Evolutionary conservation across 2,113 vertebrate species (phyloP).

Genomic region (Hyperopisus bebe): DNA sequence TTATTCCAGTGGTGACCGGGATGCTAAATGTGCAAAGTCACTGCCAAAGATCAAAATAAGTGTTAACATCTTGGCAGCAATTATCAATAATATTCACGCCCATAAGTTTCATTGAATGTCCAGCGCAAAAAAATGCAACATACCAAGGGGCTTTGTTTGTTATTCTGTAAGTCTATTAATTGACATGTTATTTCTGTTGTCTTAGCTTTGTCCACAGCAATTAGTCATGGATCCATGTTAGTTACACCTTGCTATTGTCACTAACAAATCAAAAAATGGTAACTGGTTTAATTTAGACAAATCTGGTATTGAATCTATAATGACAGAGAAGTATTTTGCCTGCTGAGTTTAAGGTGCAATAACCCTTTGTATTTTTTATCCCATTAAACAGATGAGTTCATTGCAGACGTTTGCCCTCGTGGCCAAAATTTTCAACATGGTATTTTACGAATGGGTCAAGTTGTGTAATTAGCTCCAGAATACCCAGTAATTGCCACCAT

Average conservation of each 20-base stretch:
- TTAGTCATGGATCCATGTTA: not conserved
- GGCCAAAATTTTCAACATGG: not conserved
- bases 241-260: not conserved
- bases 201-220: not conserved
- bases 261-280: not conserved
- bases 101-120: not conserved
- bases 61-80: not conserved
- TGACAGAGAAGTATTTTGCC: not conserved
- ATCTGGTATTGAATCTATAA: not conserved
- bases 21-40: not conserved
- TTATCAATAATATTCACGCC: not conserved
- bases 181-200: not conserved
- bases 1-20: not conserved
- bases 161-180: not conserved
- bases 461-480: not conserved
- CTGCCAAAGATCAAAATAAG: not conserved
- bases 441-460: not conserved
- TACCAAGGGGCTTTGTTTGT: not conserved
- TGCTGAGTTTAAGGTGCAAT: not conserved
- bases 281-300: not conserved
- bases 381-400: not conserved
- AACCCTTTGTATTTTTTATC: not conserved
- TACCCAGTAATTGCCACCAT: not conserved
- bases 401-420: not conserved
- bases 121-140: not conserved